phyloP scores from a whole-genome alignment of 2,888 invertebrate species.

The Aromia moschata region DNA sequence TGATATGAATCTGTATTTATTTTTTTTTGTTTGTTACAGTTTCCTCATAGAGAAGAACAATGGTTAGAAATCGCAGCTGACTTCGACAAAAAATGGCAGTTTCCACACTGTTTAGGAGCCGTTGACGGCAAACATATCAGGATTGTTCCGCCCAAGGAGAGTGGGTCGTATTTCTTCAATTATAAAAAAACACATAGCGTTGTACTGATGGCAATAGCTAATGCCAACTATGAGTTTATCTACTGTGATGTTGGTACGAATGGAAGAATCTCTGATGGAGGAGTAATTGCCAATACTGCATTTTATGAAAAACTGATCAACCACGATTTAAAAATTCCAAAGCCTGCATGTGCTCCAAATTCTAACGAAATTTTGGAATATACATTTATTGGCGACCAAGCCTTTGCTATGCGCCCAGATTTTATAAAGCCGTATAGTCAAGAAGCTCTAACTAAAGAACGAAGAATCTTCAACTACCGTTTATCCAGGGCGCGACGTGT shows the following conservation, averaged over 20 bases:
- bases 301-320: not conserved
- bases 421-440: conserved; percentile 30
- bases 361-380: conserved; percentile 3
- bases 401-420: conserved; percentile 25
- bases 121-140: conserved; percentile 3
- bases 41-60: conserved; percentile 10
- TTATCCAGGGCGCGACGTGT: not conserved
- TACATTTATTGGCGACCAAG: conserved; percentile 32
- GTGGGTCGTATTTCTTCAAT: conserved; percentile 23
- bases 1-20: not conserved
- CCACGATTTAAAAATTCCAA: not conserved
- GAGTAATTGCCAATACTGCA: conserved; percentile 4
- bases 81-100: conserved; percentile 42
- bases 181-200: conserved; percentile 14
- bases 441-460: conserved; percentile 16
- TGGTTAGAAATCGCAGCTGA: conserved; percentile 24
- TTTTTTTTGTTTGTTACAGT: conserved; percentile 7
- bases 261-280: conserved; percentile 6
- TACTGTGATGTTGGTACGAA: conserved; percentile 19
- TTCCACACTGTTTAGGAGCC: conserved; percentile 29
- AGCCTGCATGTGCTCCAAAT: not conserved
- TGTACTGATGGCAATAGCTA: conserved; percentile 23
- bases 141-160: conserved; percentile 5
- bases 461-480: conserved; percentile 21
- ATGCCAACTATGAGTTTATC: conserved; percentile 25